These are phyloP conservation scores for Plumapathes pennacea DNA, from an alignment of 92 coral and sea anemone species.

Conservation along the genomic window DNA sequence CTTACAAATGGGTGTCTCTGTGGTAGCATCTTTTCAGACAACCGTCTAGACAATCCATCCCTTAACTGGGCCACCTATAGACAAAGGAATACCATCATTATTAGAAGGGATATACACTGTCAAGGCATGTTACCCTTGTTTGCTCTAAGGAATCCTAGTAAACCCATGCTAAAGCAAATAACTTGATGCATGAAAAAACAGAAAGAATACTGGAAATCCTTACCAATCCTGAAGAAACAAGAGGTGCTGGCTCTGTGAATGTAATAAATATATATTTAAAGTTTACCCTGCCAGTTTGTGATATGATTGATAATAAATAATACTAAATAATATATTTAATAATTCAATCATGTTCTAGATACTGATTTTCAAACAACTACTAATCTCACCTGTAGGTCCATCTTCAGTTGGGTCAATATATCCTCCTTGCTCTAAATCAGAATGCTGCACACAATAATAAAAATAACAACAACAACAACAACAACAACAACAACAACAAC, in stretches of 20 bases:
- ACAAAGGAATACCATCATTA: not conserved
- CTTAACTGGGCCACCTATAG: slow-evolving; percentile 24
- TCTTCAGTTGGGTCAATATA: slow-evolving; percentile 18
- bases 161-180: too few species aligned
- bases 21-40: not conserved
- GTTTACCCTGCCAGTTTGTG: too few species aligned
- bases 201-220: too few species aligned
- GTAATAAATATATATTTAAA: too few species aligned
- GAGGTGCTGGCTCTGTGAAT: too few species aligned
- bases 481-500: too few species aligned
- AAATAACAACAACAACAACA: not conserved
- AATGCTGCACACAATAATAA: not conserved
- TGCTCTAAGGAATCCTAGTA: too few species aligned
- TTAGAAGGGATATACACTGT: not conserved
- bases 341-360: too few species aligned
- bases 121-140: not conserved
- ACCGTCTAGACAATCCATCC: slow-evolving; percentile 25
- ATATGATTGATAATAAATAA: too few species aligned
- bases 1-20: not conserved
- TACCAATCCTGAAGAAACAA: too few species aligned
- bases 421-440: not conserved
- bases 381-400: not conserved
- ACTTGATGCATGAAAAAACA: too few species aligned
- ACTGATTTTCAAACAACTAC: slow-evolving; percentile 3
- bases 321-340: too few species aligned